Evolutionary conservation across 2,888 invertebrate species (phyloP), one percentile per base, ranked within the genome.

Genomic region (Melipona beecheii): DNA sequence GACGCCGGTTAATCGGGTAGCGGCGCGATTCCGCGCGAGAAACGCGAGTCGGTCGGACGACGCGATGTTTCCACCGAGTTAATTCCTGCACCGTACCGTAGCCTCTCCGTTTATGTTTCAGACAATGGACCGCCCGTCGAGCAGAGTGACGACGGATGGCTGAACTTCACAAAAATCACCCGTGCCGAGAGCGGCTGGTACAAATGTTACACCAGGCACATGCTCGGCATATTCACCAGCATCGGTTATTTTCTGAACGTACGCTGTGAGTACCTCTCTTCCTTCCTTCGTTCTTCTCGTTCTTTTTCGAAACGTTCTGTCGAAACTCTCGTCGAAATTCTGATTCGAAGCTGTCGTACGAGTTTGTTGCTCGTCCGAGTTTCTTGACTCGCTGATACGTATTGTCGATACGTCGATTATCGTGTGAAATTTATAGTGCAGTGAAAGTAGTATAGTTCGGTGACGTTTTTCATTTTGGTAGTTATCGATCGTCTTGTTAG

Each of bases 231-330:
- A 94, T 98, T 98, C 95, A 97, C 97, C 86, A 98, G 98, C 92
- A 98, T 98, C 92, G 98, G 98, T 84, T 98, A 98, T 95, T 98
- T 97, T 94, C 96, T 98, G 90, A 98, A 98, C 93, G 97, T 98
- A 87, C 95, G 98, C 95, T 96, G 98, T 98, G 95, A 97, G 97
- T 97, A 94, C 79, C 84, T 79, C 0, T 21, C 27, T 62, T 31
- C 19, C 27, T 58, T 15, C 13, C 43, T 43, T 43, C 31, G 9
- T 19, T 19, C 4, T 17, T 17, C 15, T 17, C 17, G 17, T 17
- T 52, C 31, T 4, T 58, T 58, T n/a, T 21, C 21, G 5, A 24
- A 5, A 15, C 2, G 5, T n/a, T n/a, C 56, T 60, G 9, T 60
- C 2, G 6, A 27, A 19, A 19, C 19, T 60, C 4, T n/a, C 4